Base-by-base conservation (phyloP, 1,140 invertebrate genomes). In the Pseudoatta argentina region DNA sequence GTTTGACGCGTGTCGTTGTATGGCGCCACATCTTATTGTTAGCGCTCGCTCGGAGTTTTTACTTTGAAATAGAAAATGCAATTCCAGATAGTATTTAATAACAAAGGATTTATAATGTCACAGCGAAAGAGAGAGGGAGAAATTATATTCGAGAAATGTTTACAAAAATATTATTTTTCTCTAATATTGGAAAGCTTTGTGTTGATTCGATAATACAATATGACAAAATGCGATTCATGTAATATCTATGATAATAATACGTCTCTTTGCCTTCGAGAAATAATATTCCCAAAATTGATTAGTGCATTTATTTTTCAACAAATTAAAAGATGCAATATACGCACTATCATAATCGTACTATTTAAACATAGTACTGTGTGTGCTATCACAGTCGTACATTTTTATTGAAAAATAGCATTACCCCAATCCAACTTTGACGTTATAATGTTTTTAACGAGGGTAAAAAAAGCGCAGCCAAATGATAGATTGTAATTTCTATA, bases 1-100 rank as follows among this genome's bases (percentile, higher is more conserved):
- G 27, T 82, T 73, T 69, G 67, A 82, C n/a, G 39, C 34, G 67
- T 34, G 55, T 59, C 24, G 67, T 82, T 73, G 16, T 39, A 61
- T 48, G 34, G 27, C 14, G 63, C n/a, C 30, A 16, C 6, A 14
- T 61, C 79, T 82, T 61, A 73, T 82, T 48, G 79, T 71, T 55
- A 21, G n/a, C 66, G 16, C 21, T 4, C 57, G 57, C 39, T 76
- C 44, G 6, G 6, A 44, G 34, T 44, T 79, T 18, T 51, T 27
- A 48, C 48, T 21, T 55, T n/a, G n/a, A 71, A 69, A 81, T 55
- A n/a, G 64, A 27, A 81, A 44, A 71, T 48, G 48, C 30, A 67
- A 44, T 6, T 34, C 3, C 21, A 51, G 18, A 44, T 30, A 30
- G 18, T 5, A 24, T 48, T 64, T 78, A 76, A 59, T 34, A 21